Conservation (phyloP, 2,888 invertebrate genomes). For the Aspidiotus destructor region DNA sequence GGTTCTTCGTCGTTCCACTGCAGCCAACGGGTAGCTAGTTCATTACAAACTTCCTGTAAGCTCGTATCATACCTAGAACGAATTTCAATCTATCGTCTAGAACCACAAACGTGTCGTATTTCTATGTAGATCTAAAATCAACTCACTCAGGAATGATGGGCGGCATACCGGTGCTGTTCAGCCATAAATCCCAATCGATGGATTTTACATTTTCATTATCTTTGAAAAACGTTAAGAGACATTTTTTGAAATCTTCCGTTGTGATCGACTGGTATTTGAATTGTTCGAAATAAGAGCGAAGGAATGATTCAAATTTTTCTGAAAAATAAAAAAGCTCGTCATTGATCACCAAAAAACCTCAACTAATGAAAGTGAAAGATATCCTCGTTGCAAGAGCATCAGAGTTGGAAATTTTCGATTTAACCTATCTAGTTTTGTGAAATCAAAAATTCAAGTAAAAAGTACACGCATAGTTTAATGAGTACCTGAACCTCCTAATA, state of each 20-base stretch:
- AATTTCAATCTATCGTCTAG: too few relatives aligned
- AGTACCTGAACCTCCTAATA: slow-evolving; percentile 68
- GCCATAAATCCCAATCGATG: slow-evolving; percentile 80
- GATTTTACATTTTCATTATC: slow-evolving; percentile 44
- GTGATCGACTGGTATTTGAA: slow-evolving; percentile 74
- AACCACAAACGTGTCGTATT: too few relatives aligned
- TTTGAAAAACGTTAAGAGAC: slow-evolving; percentile 61
- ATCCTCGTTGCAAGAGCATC: neutral
- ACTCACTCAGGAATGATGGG: slow-evolving; percentile 67
- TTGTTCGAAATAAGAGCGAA: slow-evolving; percentile 66
- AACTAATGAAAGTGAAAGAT: too few relatives aligned
- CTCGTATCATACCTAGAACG: slow-evolving; percentile 49
- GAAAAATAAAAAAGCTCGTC: neutral
- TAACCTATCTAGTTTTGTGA: too few relatives aligned
- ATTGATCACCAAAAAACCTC: too few relatives aligned
- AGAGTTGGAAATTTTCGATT: too few relatives aligned
- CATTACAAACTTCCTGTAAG: slow-evolving; percentile 52
- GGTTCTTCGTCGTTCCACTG: slow-evolving; percentile 43
- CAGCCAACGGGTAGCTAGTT: slow-evolving; percentile 51
- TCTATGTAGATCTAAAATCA: too few relatives aligned
- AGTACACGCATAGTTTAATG: too few relatives aligned
- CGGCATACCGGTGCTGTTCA: slow-evolving; percentile 77
- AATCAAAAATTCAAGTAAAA: too few relatives aligned
- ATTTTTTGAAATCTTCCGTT: slow-evolving; percentile 67
- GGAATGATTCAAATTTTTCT: slow-evolving; percentile 69